Base-by-base conservation (phyloP, 1,140 invertebrate genomes). In the Drosophila ohnishii region DNA sequence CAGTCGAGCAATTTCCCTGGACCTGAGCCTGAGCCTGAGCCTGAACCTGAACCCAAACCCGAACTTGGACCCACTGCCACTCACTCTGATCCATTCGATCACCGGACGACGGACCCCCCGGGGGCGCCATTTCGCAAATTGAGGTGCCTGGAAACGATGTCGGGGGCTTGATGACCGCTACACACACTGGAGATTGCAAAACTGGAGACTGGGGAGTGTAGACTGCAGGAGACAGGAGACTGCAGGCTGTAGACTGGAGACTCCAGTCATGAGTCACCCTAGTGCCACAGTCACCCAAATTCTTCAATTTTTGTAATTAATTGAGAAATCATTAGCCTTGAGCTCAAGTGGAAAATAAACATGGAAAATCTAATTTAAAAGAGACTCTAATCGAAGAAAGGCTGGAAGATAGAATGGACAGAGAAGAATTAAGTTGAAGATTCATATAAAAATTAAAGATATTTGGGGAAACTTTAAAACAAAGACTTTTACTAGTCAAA, bases 121-220 rank as follows among this genome's bases (percentile, higher is more conserved):
- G 65, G 51, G 65, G 67, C 65, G 66, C 42, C 67, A 58, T 58
- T 58, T 59, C 51, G 51, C 67, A 57, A 71, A 71, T 71, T 71
- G 34, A 58, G 67, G 66, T 58, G 66, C 34, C 51, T 55, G 65
- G n/a, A 19, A 65, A 65, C 59, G 64, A 60, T 56, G 64, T 70
- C 48, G 65, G 51, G 13, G 51, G 34, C 51, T 37, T 35, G 50
- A 35, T 35, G 50, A 53, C 16, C 16, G 50, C 32, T 9, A n/a
- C 32, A 53, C 48, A 51, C 51, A 55, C 32, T 10, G 30, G 4
- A 19, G 48, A 51, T 2, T 51, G 48, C 10, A 32, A 19, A 13
- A 13, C 1, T 56, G 51, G 39, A 40, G 25, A 32, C 6, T 25
- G 25, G 6, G 8, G 19, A 3, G 10, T 30, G 37, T 6, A 16